A percentile compares a stretch with the other conserved stretches of the same genome.
These are phyloP conservation scores for Erpobdella octoculata DNA, from an alignment of 2,888 invertebrate species.

Conservation along the genomic window DNA sequence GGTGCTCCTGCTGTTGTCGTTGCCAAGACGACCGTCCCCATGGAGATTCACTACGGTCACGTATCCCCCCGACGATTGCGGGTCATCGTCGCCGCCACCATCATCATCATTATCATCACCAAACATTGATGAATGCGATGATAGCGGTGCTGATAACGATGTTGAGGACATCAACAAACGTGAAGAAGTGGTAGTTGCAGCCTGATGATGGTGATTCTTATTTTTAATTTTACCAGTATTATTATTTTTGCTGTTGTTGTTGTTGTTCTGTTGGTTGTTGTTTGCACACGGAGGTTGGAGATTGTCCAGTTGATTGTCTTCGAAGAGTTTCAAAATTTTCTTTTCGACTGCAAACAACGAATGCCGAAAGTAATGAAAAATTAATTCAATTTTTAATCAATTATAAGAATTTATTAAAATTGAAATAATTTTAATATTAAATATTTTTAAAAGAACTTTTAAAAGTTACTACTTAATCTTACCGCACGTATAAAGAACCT, in stretches of 20 bases:
- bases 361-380: no score
- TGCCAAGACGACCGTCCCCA: no score
- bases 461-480: neutral
- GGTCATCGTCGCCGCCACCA: neutral
- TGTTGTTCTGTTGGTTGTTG: neutral
- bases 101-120: neutral
- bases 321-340: neutral
- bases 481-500: slow-evolving; percentile 17
- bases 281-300: neutral
- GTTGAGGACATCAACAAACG: no score
- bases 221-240: neutral
- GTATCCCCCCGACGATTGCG: neutral
- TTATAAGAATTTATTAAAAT: neutral
- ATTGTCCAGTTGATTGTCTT: neutral
- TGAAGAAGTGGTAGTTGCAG: neutral
- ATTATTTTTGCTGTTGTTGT: neutral
- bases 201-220: neutral
- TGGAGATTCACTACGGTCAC: no score
- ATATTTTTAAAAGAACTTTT: neutral
- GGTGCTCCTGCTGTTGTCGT: neutral
- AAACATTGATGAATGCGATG: neutral
- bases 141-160: neutral
- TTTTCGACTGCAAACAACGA: neutral
- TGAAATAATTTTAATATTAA: neutral
- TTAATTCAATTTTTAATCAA: no score